Evolutionary conservation across 2,113 vertebrate genomes (phyloP).

Genomic region (Apodemus sylvaticus): DNA sequence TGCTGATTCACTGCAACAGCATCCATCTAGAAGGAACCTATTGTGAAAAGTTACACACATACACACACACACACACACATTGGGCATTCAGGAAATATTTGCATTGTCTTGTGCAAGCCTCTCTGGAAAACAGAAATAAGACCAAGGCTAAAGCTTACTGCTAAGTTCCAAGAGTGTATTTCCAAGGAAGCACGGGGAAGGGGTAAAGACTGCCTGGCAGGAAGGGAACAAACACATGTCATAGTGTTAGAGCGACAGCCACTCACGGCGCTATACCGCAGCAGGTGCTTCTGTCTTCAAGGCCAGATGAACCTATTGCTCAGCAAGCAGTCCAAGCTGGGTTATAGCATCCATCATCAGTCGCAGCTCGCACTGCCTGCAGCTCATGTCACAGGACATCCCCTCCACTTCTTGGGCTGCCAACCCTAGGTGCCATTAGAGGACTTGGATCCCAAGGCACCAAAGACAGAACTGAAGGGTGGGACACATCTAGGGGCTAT

Average conservation of each 20-base stretch:
- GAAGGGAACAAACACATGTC: background rate
- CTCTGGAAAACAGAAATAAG: background rate
- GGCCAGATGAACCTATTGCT: background rate
- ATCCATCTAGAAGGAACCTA: background rate
- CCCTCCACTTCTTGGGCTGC: background rate
- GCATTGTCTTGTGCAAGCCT: background rate
- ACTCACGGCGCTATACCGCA: accelerated
- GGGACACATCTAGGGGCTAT: background rate
- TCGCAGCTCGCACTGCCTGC: background rate
- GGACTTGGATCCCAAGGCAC: background rate
- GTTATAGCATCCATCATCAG: background rate
- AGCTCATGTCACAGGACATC: background rate
- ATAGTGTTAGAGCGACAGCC: too few species aligned
- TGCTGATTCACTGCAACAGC: background rate
- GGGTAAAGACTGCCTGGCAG: background rate
- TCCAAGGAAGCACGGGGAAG: background rate
- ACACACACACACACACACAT: background rate
- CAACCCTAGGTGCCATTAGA: background rate
- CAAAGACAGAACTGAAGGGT: background rate
- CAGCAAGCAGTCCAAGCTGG: too few species aligned
- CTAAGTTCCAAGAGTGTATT: background rate
- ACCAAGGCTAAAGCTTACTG: background rate
- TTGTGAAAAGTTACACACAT: background rate
- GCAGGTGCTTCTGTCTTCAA: background rate
- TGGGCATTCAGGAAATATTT: background rate